Base-by-base conservation (phyloP, 2,888 invertebrate genomes). In the Sarcophaga subvicina region DNA sequence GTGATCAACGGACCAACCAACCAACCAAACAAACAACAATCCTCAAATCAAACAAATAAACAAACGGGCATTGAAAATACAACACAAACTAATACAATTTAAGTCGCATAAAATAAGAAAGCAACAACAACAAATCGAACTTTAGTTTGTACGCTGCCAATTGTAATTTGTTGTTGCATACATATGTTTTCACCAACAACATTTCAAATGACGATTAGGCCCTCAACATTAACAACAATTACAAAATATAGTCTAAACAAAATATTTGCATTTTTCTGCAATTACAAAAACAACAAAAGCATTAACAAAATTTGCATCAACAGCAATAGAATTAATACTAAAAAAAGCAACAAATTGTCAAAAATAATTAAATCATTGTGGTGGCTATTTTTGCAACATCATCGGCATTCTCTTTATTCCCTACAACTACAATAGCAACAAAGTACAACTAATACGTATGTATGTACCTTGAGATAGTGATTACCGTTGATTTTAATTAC, bases 161-260 rank as follows among this genome's bases (percentile, higher is more conserved):
- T 87, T 86, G 73, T 79, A 81, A 88, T 83, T 88, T 89, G 86
- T 86, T 85, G 80, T 80, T 81, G 77, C 83, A 49, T 66, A 75
- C 72, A 73, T 71, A 84, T 86, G 86, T 81, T 77, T 76, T 82
- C 84, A 80, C 66, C 63, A 83, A 80, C 70, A 85, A 87, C 73
- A 85, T 76, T 87, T 80, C 78, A 81, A 84, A 87, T 87, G 83
- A 87, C 83, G 83, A 83, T 78, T 83, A 83, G 83, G 80, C 83
- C 81, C 83, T 81, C 82, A 81, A 72, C 71, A 72, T 60, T 25
- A 45, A 64, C 79, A 72, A 76, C 77, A 85, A 79, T 84, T 66
- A 76, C 75, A 75, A 81, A 80, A 75, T 85, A 80, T 83, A 69
- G 62, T 85, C 69, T 76, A 71, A 67, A 84, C 78, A 66, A 54